Evolutionary conservation across 2,113 vertebrate genomes (phyloP).

Genomic region (Micronycteris hirsuta): DNA sequence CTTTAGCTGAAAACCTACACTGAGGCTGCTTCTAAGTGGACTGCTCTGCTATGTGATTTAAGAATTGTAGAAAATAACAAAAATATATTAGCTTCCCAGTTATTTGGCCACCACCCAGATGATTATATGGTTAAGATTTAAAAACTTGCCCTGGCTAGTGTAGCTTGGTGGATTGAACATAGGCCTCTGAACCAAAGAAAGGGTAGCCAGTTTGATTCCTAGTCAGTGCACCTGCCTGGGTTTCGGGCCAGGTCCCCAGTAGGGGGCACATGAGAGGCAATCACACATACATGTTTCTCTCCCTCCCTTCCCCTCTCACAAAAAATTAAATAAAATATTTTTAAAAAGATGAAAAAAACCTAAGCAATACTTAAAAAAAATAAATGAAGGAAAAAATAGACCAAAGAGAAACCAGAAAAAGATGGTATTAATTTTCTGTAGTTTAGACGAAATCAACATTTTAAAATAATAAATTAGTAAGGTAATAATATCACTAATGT

Average conservation of each 20-base stretch:
- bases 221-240: no score
- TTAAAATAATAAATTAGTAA: not conserved
- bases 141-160: not conserved
- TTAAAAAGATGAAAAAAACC: no score
- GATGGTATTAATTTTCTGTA: constrained; percentile 14
- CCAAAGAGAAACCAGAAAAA: not conserved
- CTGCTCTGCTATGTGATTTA: not conserved
- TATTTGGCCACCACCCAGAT: constrained; percentile 23
- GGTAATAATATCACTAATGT: not conserved
- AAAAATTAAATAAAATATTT: no score
- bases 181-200: no score
- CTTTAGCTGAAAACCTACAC: constrained; percentile 49
- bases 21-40: not conserved
- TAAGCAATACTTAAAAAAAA: constrained; percentile 46
- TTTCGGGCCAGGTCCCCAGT: no score
- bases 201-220: no score
- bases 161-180: no score
- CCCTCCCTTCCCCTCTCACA: no score
- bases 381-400: not conserved
- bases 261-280: no score
- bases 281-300: no score
- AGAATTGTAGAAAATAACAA: not conserved
- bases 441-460: not conserved
- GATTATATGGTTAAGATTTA: constrained; percentile 53
- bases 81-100: constrained; percentile 48